Base-by-base conservation (phyloP, 1,140 invertebrate genomes). In the Neomicropteryx cornuta region DNA sequence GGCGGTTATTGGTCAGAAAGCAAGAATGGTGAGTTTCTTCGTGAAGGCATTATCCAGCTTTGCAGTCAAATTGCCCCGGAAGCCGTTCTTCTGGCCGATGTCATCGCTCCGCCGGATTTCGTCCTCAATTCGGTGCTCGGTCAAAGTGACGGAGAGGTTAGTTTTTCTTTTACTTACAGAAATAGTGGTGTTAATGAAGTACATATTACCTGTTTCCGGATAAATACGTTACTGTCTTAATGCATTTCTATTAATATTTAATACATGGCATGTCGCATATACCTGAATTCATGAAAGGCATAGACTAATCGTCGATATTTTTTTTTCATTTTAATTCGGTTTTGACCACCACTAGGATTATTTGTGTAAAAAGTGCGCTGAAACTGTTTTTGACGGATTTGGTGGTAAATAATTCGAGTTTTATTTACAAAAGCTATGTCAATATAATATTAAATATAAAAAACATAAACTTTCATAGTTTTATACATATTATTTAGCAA, bases 71-170 rank as follows among this genome's bases (percentile, higher is more conserved):
- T 92, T 6, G 81, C 81, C 54, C 66, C 77, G 33, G 78, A 66
- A 42, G 77, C 83, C 5, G 74, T 92, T 8, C 51, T 79, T 5
- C 63, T 93, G n/a, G 79, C 79, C 1, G 92, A 96, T 70, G 77
- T 77, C 1, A 71, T 95, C 39, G 85, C 89, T 13, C 89, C 89
- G 2, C 81, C 86, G 11, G 91, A 96, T 70, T 92, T 84, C 55
- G 75, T 86, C 46, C 54, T 91, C 0, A 83, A 85, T 51, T 91
- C 87, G 4, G 75, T 78, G 11, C 62, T 91, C 10, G 87, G 86
- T 33, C 66, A 71, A 49, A 76, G 83, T 2, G 83, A 91, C 68
- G 88, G 87, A 53, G 69, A 86, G 60, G 77, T 79, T 53, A 51
- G 46, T 46, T 14, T 19, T 18, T 5, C 17, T 16, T 2, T 1